Conservation (phyloP, 2,888 invertebrate genomes). For the Tricholauxania praeusta region DNA sequence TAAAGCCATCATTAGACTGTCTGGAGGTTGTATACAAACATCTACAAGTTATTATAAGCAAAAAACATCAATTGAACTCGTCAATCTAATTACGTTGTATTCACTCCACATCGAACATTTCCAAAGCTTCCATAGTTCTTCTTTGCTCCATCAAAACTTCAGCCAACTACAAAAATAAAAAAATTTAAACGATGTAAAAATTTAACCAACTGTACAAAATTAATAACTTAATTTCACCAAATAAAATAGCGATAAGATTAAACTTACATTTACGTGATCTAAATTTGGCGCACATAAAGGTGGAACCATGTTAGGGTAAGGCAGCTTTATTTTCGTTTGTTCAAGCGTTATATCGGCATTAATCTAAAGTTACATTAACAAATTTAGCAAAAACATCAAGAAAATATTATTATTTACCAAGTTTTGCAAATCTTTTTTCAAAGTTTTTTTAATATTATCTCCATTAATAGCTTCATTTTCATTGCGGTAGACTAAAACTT, state of each 20-base stretch:
- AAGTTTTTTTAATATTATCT: slow-evolving; percentile 54
- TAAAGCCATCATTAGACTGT: slow-evolving; percentile 65
- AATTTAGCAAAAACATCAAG: background rate
- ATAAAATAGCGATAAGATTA: background rate
- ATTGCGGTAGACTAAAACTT: slow-evolving; percentile 52
- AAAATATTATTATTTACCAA: slow-evolving; percentile 48
- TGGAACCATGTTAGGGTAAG: slow-evolving; percentile 43
- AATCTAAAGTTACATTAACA: slow-evolving; percentile 43
- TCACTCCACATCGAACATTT: background rate
- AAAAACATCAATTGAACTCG: slow-evolving; percentile 43
- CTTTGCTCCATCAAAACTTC: slow-evolving; percentile 47
- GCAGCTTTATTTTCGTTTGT: slow-evolving; percentile 53
- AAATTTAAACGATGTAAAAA: background rate
- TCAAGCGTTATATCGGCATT: slow-evolving; percentile 54
- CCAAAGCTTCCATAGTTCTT: slow-evolving; percentile 39
- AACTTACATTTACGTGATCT: slow-evolving; percentile 29
- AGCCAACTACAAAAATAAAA: slow-evolving; percentile 47
- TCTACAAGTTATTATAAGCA: slow-evolving; percentile 42
- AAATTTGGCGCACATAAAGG: background rate
- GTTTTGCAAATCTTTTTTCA: slow-evolving; percentile 54
- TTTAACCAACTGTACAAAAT: background rate
- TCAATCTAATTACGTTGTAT: background rate
- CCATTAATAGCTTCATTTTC: slow-evolving; percentile 51
- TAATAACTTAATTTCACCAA: background rate
- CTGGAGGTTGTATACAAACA: slow-evolving; percentile 62